These are phyloP conservation scores for Muscina levida DNA, from an alignment of 2,888 invertebrate species.

Conservation along the genomic window DNA sequence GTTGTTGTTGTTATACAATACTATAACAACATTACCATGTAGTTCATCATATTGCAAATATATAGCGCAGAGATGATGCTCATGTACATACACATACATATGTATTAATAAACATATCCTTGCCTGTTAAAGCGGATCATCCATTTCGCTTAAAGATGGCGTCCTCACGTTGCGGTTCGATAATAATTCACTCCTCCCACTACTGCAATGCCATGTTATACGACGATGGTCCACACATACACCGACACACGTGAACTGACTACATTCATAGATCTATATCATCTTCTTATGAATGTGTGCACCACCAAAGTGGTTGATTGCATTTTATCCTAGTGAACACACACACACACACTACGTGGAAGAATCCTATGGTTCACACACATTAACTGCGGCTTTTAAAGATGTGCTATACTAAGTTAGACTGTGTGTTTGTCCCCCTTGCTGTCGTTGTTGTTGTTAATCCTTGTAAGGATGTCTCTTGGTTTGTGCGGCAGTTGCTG, in stretches of 20 bases:
- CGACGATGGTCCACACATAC: not conserved
- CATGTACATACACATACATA: constrained; percentile 24
- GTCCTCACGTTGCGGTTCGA: constrained; percentile 58
- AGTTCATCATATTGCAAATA: constrained; percentile 39
- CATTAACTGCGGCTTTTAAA: not conserved
- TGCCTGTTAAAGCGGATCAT: constrained; percentile 53
- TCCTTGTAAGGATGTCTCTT: constrained; percentile 70
- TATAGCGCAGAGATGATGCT: constrained; percentile 21
- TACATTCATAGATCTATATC: constrained; percentile 2
- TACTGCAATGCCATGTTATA: constrained; percentile 38
- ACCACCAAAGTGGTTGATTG: constrained; percentile 61
- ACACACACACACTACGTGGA: not conserved
- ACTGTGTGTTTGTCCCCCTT: constrained; percentile 12
- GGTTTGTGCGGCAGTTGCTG: constrained; percentile 67
- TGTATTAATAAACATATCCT: not conserved
- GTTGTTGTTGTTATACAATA: constrained; percentile 41
- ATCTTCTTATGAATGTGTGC: not conserved
- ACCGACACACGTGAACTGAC: not conserved
- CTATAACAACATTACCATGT: constrained; percentile 34
- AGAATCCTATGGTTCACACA: not conserved
- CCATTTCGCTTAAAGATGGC: constrained; percentile 65
- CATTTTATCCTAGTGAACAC: constrained; percentile 28
- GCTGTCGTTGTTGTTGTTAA: constrained; percentile 57
- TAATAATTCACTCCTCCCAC: constrained; percentile 65
- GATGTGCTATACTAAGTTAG: not conserved